phyloP scores from a whole-genome alignment of 2,888 invertebrate genomes.

The Leptinotarsa haldemani region DNA sequence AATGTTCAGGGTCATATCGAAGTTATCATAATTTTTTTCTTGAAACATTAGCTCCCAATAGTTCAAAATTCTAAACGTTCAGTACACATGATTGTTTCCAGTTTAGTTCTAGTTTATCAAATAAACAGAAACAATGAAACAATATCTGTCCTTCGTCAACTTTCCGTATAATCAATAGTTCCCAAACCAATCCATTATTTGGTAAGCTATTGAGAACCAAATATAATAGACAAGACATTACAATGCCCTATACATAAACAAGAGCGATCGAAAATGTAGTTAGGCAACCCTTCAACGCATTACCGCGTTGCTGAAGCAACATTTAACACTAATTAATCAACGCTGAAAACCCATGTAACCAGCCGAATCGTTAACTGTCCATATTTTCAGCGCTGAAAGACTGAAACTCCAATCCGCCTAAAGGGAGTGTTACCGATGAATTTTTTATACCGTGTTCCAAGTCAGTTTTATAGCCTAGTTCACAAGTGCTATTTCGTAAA shows the following conservation, averaged over 20 bases:
- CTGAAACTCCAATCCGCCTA: conserved; percentile 3
- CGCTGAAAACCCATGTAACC: not conserved
- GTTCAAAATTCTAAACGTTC: too few species aligned
- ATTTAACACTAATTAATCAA: conserved; percentile 11
- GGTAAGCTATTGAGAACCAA: not conserved
- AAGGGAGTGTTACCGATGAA: conserved; percentile 4
- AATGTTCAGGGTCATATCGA: too few species aligned
- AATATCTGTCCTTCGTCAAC: not conserved
- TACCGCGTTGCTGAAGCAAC: not conserved
- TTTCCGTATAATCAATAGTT: not conserved
- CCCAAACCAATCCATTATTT: not conserved
- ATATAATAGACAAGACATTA: not conserved
- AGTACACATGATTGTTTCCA: too few species aligned
- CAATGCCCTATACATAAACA: not conserved
- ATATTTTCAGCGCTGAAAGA: conserved; percentile 2
- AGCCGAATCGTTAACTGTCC: not conserved
- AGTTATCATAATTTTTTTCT: too few species aligned
- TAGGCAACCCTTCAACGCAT: not conserved
- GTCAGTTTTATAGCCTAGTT: not conserved
- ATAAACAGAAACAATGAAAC: too few species aligned
- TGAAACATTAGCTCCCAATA: too few species aligned
- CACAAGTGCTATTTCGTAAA: too few species aligned
- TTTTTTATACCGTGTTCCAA: not conserved
- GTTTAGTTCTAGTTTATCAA: too few species aligned
- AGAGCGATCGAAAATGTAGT: not conserved